A percentile compares a stretch with the other conserved stretches of the same genome.
phyloP scores from a whole-genome alignment of 1,140 invertebrate genomes.

The Elymnias hypermnestra region DNA sequence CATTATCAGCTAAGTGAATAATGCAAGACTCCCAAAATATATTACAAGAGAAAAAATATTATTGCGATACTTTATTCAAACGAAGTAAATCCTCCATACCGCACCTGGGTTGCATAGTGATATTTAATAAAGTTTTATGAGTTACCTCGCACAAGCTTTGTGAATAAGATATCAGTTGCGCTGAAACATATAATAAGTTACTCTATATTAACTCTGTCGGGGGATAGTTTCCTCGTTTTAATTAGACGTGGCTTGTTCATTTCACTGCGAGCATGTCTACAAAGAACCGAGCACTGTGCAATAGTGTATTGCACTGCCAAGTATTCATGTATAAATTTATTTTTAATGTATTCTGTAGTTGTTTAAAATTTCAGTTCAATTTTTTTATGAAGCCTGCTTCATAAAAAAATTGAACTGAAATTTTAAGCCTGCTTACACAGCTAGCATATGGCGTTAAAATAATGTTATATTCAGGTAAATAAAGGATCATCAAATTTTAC shows the following conservation, averaged over 20 bases:
- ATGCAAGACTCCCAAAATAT: neutral
- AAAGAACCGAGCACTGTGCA: no score
- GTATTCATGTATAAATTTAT: no score
- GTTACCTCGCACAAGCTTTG: slow-evolving; percentile 10
- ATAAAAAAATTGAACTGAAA: no score
- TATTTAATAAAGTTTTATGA: slow-evolving; percentile 23
- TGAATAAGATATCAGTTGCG: slow-evolving; percentile 7
- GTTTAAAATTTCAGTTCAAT: no score
- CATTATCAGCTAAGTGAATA: no score
- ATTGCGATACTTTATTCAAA: neutral
- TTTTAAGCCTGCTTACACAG: no score
- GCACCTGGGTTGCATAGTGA: slow-evolving; percentile 6
- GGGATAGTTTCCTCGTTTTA: neutral
- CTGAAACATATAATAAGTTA: slow-evolving; percentile 1
- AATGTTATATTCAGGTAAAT: no score
- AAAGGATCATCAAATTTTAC: no score
- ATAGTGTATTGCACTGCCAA: no score
- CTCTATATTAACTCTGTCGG: neutral
- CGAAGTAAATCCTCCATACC: neutral
- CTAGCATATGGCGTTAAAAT: no score
- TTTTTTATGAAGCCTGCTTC: neutral
- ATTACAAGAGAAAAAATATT: neutral
- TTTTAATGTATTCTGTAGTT: no score
- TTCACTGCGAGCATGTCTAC: neutral
- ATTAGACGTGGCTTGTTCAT: neutral